phyloP scores from a whole-genome alignment of 2,888 invertebrate species.

The Drosophila lutescens region DNA sequence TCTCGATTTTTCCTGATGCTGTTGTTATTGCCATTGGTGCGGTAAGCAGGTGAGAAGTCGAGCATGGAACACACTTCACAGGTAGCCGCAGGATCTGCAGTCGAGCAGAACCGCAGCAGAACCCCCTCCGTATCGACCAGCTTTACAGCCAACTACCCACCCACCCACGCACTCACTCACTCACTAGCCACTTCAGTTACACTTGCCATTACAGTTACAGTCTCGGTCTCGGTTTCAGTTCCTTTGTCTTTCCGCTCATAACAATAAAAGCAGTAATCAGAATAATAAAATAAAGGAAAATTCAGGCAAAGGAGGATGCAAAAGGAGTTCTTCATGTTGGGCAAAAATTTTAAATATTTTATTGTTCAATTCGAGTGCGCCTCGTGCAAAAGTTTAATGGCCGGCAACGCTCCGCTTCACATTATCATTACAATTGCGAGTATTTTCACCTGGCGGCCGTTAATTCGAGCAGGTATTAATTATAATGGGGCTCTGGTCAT shows the following conservation, averaged over 20 bases:
- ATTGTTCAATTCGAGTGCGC: constrained; percentile 33
- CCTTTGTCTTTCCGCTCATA: constrained; percentile 47
- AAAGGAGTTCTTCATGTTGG: constrained; percentile 16
- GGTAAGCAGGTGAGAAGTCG: constrained; percentile 44
- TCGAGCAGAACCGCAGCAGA: constrained; percentile 26
- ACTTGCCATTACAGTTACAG: constrained; percentile 34
- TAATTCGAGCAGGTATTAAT: constrained; percentile 42
- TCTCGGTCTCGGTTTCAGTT: constrained; percentile 27
- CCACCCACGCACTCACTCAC: constrained; percentile 7
- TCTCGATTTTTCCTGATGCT: constrained; percentile 14
- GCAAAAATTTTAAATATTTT: constrained; percentile 56
- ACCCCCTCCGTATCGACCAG: constrained; percentile 18
- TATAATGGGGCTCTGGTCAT: constrained; percentile 28
- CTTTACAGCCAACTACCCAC: not conserved
- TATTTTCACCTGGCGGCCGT: constrained; percentile 13
- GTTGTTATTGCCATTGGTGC: constrained; percentile 23
- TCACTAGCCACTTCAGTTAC: constrained; percentile 21
- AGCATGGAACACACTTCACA: constrained; percentile 34
- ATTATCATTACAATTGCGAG: constrained; percentile 51
- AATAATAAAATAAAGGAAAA: constrained; percentile 48
- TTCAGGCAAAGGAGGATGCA: constrained; percentile 7
- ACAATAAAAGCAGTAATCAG: constrained; percentile 47
- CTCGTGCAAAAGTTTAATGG: constrained; percentile 43
- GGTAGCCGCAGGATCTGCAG: constrained; percentile 31
- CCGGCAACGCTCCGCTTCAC: constrained; percentile 42